phyloP scores from a whole-genome alignment of 2,888 invertebrate species.

The Hymenopus coronatus region DNA sequence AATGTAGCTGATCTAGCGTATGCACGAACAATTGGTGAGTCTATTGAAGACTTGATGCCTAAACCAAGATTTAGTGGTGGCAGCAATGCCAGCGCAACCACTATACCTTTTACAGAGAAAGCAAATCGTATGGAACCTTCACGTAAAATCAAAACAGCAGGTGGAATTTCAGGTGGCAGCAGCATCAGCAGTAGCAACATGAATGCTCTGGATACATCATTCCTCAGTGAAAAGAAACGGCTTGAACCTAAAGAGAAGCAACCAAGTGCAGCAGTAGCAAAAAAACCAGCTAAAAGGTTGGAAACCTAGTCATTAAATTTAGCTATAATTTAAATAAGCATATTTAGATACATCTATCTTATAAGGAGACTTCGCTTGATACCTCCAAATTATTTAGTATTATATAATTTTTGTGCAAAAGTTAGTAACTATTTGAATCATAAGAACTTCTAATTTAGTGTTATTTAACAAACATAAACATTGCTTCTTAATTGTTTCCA shows the following conservation, averaged over 20 bases:
- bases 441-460: too few relatives aligned
- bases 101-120: background rate
- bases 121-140: background rate
- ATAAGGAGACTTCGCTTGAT: too few relatives aligned
- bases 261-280: background rate
- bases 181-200: background rate
- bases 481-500: too few relatives aligned
- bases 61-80: constrained; percentile 10
- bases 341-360: background rate
- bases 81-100: background rate
- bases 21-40: constrained; percentile 68
- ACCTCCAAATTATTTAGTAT: too few relatives aligned
- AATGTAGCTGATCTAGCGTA: constrained; percentile 84
- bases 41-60: constrained; percentile 46
- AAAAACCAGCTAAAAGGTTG: constrained; percentile 8
- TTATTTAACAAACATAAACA: too few relatives aligned
- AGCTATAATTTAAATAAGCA: too few relatives aligned
- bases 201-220: background rate
- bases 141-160: background rate
- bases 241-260: background rate
- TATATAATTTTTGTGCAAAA: too few relatives aligned
- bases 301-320: background rate
- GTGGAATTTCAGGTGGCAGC: background rate
- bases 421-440: too few relatives aligned
- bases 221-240: constrained; percentile 1